Base-by-base conservation (phyloP, 2,797 vertebrate genomes). In the Scarus forsteni region DNA sequence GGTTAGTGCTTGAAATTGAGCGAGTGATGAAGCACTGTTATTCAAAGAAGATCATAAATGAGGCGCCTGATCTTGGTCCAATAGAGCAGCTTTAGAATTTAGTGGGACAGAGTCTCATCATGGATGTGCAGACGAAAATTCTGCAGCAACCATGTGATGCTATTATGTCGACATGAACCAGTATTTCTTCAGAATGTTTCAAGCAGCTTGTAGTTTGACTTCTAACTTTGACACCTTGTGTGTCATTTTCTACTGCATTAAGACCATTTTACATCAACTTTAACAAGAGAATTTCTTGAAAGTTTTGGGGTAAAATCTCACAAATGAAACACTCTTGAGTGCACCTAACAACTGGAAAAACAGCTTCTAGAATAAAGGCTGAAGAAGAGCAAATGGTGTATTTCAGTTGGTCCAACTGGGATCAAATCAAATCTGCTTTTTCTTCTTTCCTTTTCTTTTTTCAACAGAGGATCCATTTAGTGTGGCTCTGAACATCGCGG, bases 391-490 rank as follows among this genome's bases (percentile, higher is more conserved):
- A 57, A 14, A 18, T 64, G 16, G 13, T 11, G 49, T 75, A 56
- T 77, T 62, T 49, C 60, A 27, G 70, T 68, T 85, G 90, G 84
- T 88, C 77, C 38, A 65, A 63, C 64, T 79, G 54, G 84, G 86
- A 89, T 91, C 84, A 91, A 88, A 92, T 88, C 86, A 89, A 70
- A 77, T 79, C 77, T 15, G 6, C 27, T 27, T 45, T 51, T 39
- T 55, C 18, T 12, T 52, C 44, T 44, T 34, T 12, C 48, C 44
- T 44, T 69, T 46, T 54, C 40, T 38, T 10, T 44, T 88, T 79
- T 87, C 87, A 85, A 89, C 87, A 87, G 87, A 78, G 44, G 87
- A 92, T 93, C 91, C 91, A 92, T 93, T 93, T 90, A 87, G 80
- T 72, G 50, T 51, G 69, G 68, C 85, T 79, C 50, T 35, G 75